Evolutionary conservation across 64 coral and sea anemone genomes (phyloP).

Genomic region (Trachythela sp.): DNA sequence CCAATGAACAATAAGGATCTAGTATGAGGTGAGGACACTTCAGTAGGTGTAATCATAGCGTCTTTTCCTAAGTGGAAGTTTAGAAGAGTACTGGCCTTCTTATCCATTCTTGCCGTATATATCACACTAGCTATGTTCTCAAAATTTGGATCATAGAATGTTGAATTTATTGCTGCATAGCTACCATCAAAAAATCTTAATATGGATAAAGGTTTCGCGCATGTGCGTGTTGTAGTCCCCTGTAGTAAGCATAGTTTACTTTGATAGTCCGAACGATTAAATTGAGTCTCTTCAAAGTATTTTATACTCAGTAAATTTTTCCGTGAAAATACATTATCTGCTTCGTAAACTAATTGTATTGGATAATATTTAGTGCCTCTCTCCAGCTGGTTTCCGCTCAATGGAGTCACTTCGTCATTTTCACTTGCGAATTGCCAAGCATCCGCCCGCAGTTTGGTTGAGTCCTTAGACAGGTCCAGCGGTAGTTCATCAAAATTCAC

Average conservation of each 20-base stretch:
- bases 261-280: slow-evolving; percentile 38
- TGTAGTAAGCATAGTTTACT: slow-evolving; percentile 28
- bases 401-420: not conserved
- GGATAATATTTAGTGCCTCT: not conserved
- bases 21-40: slow-evolving; percentile 53
- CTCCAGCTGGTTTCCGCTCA: not conserved
- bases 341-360: slow-evolving; percentile 43
- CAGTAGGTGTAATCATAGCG: not conserved
- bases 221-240: not conserved
- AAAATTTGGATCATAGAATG: slow-evolving; percentile 48
- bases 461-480: not conserved
- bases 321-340: slow-evolving; percentile 39
- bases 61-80: slow-evolving; percentile 44
- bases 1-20: slow-evolving; percentile 34
- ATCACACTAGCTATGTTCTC: slow-evolving; percentile 48
- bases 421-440: not conserved
- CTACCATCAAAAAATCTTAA: slow-evolving; percentile 64
- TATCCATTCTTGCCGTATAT: not conserved
- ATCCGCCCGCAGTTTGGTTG: slow-evolving; percentile 6
- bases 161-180: slow-evolving; percentile 19
- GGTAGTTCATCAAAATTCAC: not conserved
- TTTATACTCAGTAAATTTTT: slow-evolving; percentile 41
- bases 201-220: slow-evolving; percentile 38
- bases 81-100: not conserved
- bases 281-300: slow-evolving; percentile 20